A percentile compares a stretch with the other conserved stretches of the same genome.
These are phyloP conservation scores for Eidolon helvum DNA, from an alignment of 2,113 vertebrate species.

Conservation along the genomic window DNA sequence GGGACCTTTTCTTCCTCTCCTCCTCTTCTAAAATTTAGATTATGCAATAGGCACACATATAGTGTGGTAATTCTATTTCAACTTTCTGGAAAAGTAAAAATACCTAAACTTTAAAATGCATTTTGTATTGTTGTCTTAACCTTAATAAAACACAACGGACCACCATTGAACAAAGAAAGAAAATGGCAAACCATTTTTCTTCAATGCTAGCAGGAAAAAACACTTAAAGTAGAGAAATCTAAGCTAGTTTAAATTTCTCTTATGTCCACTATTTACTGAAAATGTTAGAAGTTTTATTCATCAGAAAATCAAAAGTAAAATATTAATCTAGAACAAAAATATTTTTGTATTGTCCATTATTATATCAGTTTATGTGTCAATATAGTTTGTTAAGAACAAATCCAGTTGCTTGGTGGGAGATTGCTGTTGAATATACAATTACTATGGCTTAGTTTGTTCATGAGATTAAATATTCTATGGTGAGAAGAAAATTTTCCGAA, in stretches of 20 bases:
- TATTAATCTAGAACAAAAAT: not conserved
- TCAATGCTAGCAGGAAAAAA: not conserved
- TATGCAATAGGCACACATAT: not conserved
- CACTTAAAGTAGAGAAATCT: not conserved
- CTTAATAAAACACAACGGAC: not conserved
- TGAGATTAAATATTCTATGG: not conserved
- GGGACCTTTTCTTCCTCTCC: not conserved
- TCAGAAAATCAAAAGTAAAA: not conserved
- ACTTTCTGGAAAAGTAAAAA: not conserved
- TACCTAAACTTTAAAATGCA: not conserved
- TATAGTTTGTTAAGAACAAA: not conserved
- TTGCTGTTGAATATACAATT: not conserved
- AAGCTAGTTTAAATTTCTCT: not conserved
- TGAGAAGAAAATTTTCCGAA: not conserved
- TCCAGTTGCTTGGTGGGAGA: not conserved
- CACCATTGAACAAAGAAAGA: not conserved
- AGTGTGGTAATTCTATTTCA: not conserved
- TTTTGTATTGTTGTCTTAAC: not conserved
- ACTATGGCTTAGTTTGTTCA: not conserved
- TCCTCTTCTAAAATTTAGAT: not conserved
- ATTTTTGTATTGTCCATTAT: not conserved
- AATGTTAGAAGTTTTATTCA: not conserved
- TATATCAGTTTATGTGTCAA: not conserved
- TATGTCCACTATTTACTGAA: not conserved
- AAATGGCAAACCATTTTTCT: not conserved